Percentiles rank a stretch among this genome's conserved stretches.
These are phyloP conservation scores for Drosophila suboccidentalis DNA, from an alignment of 2,888 invertebrate species.

Conservation along the genomic window DNA sequence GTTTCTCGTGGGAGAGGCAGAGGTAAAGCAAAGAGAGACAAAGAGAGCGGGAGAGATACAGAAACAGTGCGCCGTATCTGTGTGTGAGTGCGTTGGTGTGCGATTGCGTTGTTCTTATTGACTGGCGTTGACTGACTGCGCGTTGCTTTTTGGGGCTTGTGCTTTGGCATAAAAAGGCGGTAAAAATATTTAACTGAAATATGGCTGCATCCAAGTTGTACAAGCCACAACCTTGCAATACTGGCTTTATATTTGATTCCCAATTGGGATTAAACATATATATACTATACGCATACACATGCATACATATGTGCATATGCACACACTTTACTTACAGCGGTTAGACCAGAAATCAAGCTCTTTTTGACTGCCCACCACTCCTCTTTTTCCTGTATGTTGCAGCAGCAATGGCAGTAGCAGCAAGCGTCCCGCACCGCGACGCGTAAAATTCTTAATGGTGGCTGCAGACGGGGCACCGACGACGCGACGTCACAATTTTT, in stretches of 20 bases:
- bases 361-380: slow-evolving; percentile 69
- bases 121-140: slow-evolving; percentile 50
- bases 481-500: slow-evolving; percentile 32
- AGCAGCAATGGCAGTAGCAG: slow-evolving; percentile 44
- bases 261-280: slow-evolving; percentile 24
- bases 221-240: slow-evolving; percentile 13
- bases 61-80: slow-evolving; percentile 44
- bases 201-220: slow-evolving; percentile 34
- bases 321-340: slow-evolving; percentile 60
- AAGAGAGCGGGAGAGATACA: slow-evolving; percentile 41
- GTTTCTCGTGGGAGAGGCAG: slow-evolving; percentile 55
- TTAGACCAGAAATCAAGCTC: slow-evolving; percentile 63
- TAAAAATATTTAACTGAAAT: slow-evolving; percentile 61
- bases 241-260: slow-evolving; percentile 7
- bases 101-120: slow-evolving; percentile 76
- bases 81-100: slow-evolving; percentile 49
- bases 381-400: slow-evolving; percentile 72
- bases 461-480: slow-evolving; percentile 20
- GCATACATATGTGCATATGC: slow-evolving; percentile 8
- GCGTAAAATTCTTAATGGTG: slow-evolving; percentile 54
- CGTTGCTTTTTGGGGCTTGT: slow-evolving; percentile 59
- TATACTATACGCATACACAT: neutral
- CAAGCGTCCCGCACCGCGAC: slow-evolving; percentile 56
- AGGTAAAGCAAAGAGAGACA: slow-evolving; percentile 27
- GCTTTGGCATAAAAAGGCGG: slow-evolving; percentile 72